Percentiles rank a stretch among this genome's conserved stretches.
phyloP scores from a whole-genome alignment of 2,888 invertebrate species.

The Sipha maydis region DNA sequence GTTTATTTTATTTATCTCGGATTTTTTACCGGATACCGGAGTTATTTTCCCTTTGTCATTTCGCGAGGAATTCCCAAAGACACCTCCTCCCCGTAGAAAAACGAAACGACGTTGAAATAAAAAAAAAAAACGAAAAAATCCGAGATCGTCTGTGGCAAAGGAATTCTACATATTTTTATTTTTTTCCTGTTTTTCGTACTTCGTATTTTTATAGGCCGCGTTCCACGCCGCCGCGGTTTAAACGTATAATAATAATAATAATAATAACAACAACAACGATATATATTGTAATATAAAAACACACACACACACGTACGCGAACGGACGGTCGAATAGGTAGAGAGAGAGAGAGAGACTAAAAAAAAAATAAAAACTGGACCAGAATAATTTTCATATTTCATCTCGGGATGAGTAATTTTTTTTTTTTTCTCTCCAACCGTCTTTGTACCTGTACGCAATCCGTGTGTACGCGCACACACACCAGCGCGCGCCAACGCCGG shows the following conservation, averaged over 20 bases:
- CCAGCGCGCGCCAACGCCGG: too few species aligned
- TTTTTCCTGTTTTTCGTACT: not conserved
- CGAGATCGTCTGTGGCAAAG: not conserved
- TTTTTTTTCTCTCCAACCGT: conserved; percentile 8
- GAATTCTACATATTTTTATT: conserved; percentile 13
- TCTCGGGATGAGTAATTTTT: conserved; percentile 38
- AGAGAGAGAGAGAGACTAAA: not conserved
- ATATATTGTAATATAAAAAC: too few species aligned
- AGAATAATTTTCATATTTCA: conserved; percentile 55
- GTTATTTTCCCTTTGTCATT: conserved; percentile 18
- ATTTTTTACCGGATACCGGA: not conserved
- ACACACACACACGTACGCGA: too few species aligned
- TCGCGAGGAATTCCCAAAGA: conserved; percentile 17
- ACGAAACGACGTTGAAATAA: not conserved
- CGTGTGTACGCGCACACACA: not conserved
- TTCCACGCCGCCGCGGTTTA: too few species aligned
- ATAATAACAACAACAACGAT: not conserved
- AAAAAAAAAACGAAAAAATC: conserved; percentile 1
- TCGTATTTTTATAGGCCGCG: not conserved
- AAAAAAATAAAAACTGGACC: conserved; percentile 43
- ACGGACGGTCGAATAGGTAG: too few species aligned
- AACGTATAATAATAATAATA: not conserved
- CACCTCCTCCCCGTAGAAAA: not conserved
- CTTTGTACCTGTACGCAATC: conserved; percentile 25
- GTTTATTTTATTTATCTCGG: conserved; percentile 3